phyloP scores from a whole-genome alignment of 2,797 vertebrate genomes.

The Myiothlypis chrysogaster region DNA sequence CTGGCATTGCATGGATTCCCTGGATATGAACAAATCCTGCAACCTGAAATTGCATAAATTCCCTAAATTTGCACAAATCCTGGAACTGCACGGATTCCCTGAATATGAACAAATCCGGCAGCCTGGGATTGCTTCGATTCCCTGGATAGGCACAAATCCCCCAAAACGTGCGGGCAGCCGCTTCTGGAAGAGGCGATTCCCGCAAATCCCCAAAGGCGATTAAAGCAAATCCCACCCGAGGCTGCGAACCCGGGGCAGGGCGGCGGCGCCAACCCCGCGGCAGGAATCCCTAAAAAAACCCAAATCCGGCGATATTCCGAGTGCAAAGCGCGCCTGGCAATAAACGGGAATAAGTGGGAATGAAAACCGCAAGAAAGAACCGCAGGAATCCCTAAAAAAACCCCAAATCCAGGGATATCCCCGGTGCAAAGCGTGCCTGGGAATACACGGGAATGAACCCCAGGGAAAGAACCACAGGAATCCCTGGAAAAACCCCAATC shows the following conservation, averaged over 20 bases:
- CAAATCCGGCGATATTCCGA: too few species aligned
- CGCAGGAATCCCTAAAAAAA: too few species aligned
- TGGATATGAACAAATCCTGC: accelerated
- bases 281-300: too few species aligned
- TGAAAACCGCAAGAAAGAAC: too few species aligned
- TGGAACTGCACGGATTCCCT: background rate
- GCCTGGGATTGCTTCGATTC: background rate
- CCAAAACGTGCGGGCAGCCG: background rate
- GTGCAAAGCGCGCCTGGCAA: too few species aligned
- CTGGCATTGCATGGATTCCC: background rate
- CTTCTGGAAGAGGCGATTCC: background rate
- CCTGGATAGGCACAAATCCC: background rate
- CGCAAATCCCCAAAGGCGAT: background rate
- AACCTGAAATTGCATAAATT: too few species aligned
- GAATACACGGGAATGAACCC: too few species aligned
- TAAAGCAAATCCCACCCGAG: background rate
- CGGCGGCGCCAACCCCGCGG: background rate
- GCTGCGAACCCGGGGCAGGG: background rate
- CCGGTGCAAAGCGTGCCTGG: too few species aligned
- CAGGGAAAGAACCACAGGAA: background rate
- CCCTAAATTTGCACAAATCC: background rate
- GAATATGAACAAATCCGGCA: background rate
- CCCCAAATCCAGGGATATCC: too few species aligned
- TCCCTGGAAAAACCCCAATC: background rate
- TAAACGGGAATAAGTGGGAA: too few species aligned